Base-by-base conservation (phyloP, 2,888 invertebrate genomes). In the Neoitamus cyanurus region DNA sequence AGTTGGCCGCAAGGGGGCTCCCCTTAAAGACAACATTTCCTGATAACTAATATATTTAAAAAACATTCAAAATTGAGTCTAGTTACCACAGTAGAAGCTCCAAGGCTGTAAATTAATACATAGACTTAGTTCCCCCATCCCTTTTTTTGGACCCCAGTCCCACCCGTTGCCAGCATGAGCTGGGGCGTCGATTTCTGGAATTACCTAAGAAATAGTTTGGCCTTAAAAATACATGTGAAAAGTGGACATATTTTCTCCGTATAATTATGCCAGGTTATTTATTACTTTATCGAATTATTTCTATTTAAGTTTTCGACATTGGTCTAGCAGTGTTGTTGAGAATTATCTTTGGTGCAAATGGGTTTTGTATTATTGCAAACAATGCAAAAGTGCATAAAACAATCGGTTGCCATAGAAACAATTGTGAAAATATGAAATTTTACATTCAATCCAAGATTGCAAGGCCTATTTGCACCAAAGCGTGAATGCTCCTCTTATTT, bases 161-260 rank as follows among this genome's bases (percentile, higher is more conserved):
- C 96, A 97, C 0, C 97, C 97, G 87, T 96, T 95, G 2, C 97
- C 96, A 1, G 96, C 96, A 90, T 97, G 97, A 3, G 97, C 97
- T 0, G 98, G 98, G 11, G 97, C 95, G 91, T 98, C 98, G 84
- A 98, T 94, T 92, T 98, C 98, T 0, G 98, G 94, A 83, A 98
- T 91, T 11, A 98, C 95, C 85, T 97, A 92, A 80, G 97, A 93
- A 0, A 83, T 30, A 31, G 9, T 13, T 30, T 69, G 25, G 1
- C 0, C 11, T 68, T 25, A 68, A 13, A 3, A 68, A 48, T 7
- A 48, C 3, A 48, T 48, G 2, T 48, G 3, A 4, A 31, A 48
- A 15, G 7, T 15, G 3, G n/a, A n/a, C n/a, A n/a, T n/a, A n/a
- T n/a, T n/a, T n/a, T n/a, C n/a, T n/a, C n/a, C n/a, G n/a, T n/a